Evolutionary conservation across 30 jellyfish, hydroid and myxozoan genomes (phyloP).

Genomic region (Cassiopea andromeda): DNA sequence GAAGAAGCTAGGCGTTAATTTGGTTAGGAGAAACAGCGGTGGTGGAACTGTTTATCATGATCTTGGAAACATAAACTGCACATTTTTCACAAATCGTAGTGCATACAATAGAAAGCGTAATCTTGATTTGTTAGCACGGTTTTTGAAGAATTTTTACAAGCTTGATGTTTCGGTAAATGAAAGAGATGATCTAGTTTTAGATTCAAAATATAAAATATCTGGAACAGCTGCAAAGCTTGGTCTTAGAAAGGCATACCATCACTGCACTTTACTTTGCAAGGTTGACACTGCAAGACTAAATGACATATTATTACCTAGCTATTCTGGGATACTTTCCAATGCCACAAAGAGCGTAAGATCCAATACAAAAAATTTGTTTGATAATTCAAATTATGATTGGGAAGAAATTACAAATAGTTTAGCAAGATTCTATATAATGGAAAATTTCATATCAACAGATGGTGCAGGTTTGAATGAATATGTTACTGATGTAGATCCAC

Average conservation of each 20-base stretch:
- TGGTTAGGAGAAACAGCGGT: constrained; percentile 93
- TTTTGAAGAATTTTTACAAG: constrained; percentile 22
- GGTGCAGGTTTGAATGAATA: background rate
- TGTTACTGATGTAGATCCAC: constrained; percentile 41
- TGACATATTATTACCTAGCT: constrained; percentile 47
- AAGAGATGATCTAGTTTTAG: constrained; percentile 82
- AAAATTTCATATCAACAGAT: background rate
- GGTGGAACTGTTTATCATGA: constrained; percentile 99
- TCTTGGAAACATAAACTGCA: constrained; percentile 87
- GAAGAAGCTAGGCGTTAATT: constrained; percentile 23
- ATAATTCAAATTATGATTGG: constrained; percentile 34
- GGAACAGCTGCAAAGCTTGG: constrained; percentile 99
- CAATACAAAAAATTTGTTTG: constrained; percentile 75
- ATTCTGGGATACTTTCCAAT: constrained; percentile 67
- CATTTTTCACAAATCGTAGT: constrained; percentile 72
- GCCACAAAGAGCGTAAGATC: constrained; percentile 91
- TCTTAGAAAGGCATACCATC: constrained; percentile 89
- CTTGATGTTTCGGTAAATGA: constrained; percentile 43
- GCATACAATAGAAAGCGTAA: constrained; percentile 69
- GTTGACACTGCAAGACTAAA: constrained; percentile 49
- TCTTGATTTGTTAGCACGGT: constrained; percentile 55
- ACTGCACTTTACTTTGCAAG: constrained; percentile 88
- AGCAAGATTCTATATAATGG: constrained; percentile 34
- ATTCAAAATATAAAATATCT: constrained; percentile 72
- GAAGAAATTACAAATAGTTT: constrained; percentile 32